Evolutionary conservation across 2,113 vertebrate genomes (phyloP).

Genomic region (Pelvicachromis taeniatus): DNA sequence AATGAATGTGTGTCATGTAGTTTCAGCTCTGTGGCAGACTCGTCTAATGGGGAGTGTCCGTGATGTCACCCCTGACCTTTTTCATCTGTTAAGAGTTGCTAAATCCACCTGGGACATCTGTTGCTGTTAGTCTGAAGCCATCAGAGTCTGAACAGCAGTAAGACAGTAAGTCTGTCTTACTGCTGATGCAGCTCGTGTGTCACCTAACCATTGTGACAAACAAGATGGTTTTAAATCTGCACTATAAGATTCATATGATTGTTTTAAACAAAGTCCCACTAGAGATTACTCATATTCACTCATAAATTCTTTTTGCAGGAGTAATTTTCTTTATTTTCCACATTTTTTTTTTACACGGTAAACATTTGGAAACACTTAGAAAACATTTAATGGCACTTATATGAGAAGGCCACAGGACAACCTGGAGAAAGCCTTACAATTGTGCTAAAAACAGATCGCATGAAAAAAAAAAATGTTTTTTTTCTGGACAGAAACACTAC

Average conservation of each 20-base stretch:
- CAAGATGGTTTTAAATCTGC: neutral
- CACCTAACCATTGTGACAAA: neutral
- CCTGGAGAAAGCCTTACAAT: neutral
- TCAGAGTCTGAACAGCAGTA: neutral
- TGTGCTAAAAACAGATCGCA: neutral
- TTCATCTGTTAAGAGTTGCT: constrained; percentile 62
- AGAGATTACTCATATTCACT: neutral
- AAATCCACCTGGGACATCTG: constrained; percentile 65
- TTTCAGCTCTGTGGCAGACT: neutral
- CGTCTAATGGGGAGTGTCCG: neutral
- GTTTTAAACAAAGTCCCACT: neutral
- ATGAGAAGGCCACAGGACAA: constrained; percentile 45
- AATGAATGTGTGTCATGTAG: neutral
- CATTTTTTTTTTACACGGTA: constrained; percentile 26
- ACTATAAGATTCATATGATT: neutral
- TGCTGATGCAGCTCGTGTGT: neutral
- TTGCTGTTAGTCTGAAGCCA: constrained; percentile 19
- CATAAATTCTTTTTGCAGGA: neutral
- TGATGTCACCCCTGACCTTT: constrained; percentile 29
- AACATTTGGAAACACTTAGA: constrained; percentile 3
- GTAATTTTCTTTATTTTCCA: constrained; percentile 28
- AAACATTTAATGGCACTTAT: constrained; percentile 49
- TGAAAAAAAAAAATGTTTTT: neutral
- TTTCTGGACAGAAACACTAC: neutral
- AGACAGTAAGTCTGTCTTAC: neutral